Percentiles rank a stretch among this genome's conserved stretches.
Evolutionary conservation across 2,888 invertebrate genomes (phyloP).

Genomic region (Ornithoptera alexandrae): DNA sequence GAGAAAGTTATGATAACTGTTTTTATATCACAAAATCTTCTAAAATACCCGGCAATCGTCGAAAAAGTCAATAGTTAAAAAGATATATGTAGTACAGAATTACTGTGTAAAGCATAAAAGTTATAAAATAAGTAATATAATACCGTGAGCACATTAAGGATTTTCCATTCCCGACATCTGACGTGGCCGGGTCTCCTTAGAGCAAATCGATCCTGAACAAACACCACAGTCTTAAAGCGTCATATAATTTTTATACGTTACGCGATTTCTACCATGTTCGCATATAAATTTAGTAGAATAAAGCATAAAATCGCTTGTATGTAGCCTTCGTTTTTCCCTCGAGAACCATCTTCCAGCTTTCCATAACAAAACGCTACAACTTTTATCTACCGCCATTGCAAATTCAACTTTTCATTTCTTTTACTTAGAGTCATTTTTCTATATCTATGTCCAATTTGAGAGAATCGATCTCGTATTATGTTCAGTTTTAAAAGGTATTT

Average conservation of each 20-base stretch:
- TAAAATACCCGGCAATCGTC: no score
- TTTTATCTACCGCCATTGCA: slow-evolving; percentile 41
- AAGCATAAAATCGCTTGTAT: slow-evolving; percentile 44
- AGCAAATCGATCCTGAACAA: slow-evolving; percentile 70
- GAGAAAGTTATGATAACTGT: no score
- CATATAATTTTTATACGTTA: slow-evolving; percentile 40
- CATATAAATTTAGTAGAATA: slow-evolving; percentile 22
- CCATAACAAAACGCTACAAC: slow-evolving; percentile 75
- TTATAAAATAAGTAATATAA: no score
- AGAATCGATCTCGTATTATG: slow-evolving; percentile 73
- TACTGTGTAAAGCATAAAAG: no score
- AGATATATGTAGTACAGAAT: no score
- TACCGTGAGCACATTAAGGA: slow-evolving; percentile 34
- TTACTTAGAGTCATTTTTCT: slow-evolving; percentile 38
- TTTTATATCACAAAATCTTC: no score
- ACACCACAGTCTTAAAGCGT: slow-evolving; percentile 44
- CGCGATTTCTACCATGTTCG: slow-evolving; percentile 40
- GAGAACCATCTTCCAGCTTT: slow-evolving; percentile 77
- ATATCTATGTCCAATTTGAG: slow-evolving; percentile 48
- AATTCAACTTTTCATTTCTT: slow-evolving; percentile 33
- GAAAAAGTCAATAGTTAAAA: no score
- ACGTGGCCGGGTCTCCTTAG: slow-evolving; percentile 61
- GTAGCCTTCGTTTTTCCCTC: slow-evolving; percentile 65
- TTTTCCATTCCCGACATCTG: slow-evolving; percentile 53
- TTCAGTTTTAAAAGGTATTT: slow-evolving; percentile 44